Conservation (phyloP, 2,888 invertebrate species). For the Gerris lacustris region DNA sequence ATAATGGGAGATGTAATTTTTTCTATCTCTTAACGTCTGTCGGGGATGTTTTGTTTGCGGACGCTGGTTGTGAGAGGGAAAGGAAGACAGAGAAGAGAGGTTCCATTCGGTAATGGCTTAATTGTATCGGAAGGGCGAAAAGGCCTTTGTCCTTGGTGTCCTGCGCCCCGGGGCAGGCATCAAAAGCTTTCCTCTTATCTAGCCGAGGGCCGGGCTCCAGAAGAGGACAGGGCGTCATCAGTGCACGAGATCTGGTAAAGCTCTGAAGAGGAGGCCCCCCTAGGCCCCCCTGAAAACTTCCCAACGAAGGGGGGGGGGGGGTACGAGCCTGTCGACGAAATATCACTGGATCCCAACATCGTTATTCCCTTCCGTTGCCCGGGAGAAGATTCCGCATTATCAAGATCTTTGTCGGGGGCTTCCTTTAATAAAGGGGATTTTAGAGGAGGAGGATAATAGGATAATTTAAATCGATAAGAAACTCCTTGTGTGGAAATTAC, state of each 20-base stretch:
- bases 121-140: constrained; percentile 5
- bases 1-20: not conserved
- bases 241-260: not conserved
- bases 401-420: not conserved
- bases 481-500: not conserved
- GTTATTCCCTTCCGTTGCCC: not conserved
- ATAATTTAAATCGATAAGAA: not conserved
- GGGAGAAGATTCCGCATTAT: not conserved
- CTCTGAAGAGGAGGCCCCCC: not conserved
- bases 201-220: not conserved
- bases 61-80: constrained; percentile 1
- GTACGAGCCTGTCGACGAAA: not conserved
- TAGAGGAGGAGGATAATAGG: not conserved
- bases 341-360: not conserved
- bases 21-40: not conserved
- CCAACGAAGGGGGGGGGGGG: not conserved
- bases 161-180: not conserved
- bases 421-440: not conserved
- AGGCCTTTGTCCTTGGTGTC: not conserved
- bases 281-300: no score
- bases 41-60: not conserved
- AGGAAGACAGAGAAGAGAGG: not conserved
- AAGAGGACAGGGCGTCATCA: not conserved
- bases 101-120: constrained; percentile 3
- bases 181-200: constrained; percentile 5